A percentile compares a stretch with the other conserved stretches of the same genome.
Evolutionary conservation across 37 sponge, comb jelly and placozoan species (phyloP).

Genomic region (Haliclona indistincta): DNA sequence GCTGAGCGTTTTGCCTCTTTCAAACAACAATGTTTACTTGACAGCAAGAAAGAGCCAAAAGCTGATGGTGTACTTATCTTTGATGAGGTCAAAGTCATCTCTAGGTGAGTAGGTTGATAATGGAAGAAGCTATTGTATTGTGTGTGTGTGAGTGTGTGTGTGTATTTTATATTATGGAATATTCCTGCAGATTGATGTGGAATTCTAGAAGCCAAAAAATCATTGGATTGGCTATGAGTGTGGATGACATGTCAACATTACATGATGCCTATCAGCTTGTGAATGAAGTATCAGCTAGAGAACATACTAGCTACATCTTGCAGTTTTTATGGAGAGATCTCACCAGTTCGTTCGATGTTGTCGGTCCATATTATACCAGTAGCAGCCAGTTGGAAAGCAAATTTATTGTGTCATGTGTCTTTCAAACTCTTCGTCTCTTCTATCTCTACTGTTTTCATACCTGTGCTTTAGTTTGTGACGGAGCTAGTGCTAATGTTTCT

Average conservation of each 20-base stretch:
- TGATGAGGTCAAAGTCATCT: slow-evolving; percentile 23
- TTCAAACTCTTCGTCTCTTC: background rate
- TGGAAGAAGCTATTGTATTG: too few relatives aligned
- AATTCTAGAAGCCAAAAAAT: slow-evolving; percentile 1
- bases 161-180: background rate
- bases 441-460: background rate
- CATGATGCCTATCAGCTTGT: slow-evolving; percentile 21
- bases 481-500: slow-evolving; percentile 16
- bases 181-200: slow-evolving; percentile 11
- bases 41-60: background rate
- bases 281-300: background rate
- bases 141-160: background rate
- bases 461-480: slow-evolving; percentile 22
- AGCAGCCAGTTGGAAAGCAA: background rate
- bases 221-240: slow-evolving; percentile 24
- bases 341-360: slow-evolving; percentile 4
- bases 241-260: slow-evolving; percentile 6
- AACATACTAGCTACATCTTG: slow-evolving; percentile 13
- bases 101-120: too few relatives aligned
- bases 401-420: background rate
- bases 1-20: too few relatives aligned
- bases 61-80: slow-evolving; percentile 19
- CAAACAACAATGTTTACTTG: too few relatives aligned
- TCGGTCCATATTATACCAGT: slow-evolving; percentile 27
- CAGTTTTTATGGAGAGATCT: slow-evolving; percentile 27